Conservation (phyloP, 2,888 invertebrate genomes). For the Drosophila nr. perissopoda region DNA sequence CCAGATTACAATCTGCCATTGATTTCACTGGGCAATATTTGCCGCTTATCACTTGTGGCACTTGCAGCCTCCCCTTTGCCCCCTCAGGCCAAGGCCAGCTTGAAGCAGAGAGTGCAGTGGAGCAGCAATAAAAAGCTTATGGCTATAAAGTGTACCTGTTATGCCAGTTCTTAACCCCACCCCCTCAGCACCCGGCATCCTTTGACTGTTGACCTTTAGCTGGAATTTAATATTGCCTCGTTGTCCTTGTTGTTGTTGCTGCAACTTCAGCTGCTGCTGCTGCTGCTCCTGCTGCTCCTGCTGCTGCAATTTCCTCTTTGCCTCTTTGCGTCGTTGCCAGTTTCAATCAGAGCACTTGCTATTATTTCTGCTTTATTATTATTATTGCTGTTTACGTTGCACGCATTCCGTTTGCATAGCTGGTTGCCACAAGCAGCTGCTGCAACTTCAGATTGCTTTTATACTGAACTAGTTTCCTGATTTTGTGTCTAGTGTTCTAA, state of each 20-base stretch:
- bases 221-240: constrained; percentile 70
- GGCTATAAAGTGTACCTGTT: constrained; percentile 41
- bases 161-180: not conserved
- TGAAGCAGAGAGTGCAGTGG: constrained; percentile 33
- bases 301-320: constrained; percentile 20
- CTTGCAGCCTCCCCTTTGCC: not conserved
- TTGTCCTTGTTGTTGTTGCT: constrained; percentile 15
- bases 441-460: not conserved
- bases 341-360: constrained; percentile 42
- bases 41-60: constrained; percentile 18
- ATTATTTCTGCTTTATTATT: constrained; percentile 41
- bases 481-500: not conserved
- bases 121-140: constrained; percentile 59
- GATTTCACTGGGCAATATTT: constrained; percentile 14
- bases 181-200: constrained; percentile 3
- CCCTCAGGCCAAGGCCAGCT: constrained; percentile 20
- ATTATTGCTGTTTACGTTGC: constrained; percentile 55
- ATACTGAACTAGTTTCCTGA: not conserved
- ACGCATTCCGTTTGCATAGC: constrained; percentile 49
- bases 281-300: not conserved
- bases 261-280: not conserved
- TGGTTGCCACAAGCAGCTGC: constrained; percentile 3
- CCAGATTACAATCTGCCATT: not conserved
- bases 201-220: constrained; percentile 50
- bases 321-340: constrained; percentile 19